These are phyloP conservation scores for Tricholaema leucomelas DNA, from an alignment of 2,113 vertebrate species.

Conservation along the genomic window DNA sequence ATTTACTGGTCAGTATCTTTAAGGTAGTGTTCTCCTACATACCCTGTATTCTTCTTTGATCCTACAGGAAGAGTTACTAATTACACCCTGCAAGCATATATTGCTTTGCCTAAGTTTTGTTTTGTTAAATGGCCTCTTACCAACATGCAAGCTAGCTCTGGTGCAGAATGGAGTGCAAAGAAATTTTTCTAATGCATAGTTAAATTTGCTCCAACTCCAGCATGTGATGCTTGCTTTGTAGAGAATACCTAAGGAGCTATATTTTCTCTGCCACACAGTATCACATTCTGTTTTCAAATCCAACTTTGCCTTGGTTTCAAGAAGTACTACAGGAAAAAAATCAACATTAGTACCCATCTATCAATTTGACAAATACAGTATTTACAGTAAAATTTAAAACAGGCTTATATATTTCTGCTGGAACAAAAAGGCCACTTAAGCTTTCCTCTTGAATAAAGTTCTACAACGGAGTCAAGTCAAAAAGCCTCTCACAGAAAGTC, in stretches of 20 bases:
- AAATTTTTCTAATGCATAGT: not conserved
- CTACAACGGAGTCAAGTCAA: not conserved
- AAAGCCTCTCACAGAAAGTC: not conserved
- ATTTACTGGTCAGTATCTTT: not conserved
- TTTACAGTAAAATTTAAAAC: not conserved
- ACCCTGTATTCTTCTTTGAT: not conserved
- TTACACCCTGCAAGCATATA: not conserved
- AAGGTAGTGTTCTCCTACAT: not conserved
- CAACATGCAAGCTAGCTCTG: not conserved
- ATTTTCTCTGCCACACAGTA: not conserved
- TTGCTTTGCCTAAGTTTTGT: not conserved
- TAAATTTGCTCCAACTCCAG: not conserved
- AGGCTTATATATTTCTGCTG: not conserved
- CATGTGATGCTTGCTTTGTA: not conserved
- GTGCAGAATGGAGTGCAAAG: not conserved
- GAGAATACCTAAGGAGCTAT: not conserved
- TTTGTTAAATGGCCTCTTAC: not conserved
- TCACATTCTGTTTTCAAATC: not conserved
- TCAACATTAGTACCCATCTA: not conserved
- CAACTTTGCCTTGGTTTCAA: not conserved
- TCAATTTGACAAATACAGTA: not conserved
- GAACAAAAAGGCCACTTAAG: not conserved
- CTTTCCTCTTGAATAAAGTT: not conserved
- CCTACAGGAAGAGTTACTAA: not conserved
- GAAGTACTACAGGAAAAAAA: not conserved